Conservation (phyloP, 2,888 invertebrate genomes). For the Mystacides longicornis region DNA sequence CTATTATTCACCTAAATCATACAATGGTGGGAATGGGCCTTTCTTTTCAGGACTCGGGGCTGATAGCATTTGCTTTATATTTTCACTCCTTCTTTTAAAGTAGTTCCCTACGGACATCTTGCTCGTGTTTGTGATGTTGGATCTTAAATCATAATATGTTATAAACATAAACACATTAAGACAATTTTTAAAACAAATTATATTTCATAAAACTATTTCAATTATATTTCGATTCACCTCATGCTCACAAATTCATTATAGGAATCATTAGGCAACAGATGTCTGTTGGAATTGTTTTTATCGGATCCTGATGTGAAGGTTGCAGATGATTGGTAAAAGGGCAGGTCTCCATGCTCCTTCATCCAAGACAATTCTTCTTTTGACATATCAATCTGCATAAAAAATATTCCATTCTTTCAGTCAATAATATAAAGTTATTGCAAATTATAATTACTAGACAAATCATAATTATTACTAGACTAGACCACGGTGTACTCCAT, state of each 20-base stretch:
- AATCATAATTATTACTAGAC: neutral
- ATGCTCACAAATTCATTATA: conserved; percentile 6
- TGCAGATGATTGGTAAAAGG: conserved; percentile 13
- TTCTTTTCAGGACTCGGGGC: conserved; percentile 22
- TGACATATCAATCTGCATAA: conserved; percentile 17
- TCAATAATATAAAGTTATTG: neutral
- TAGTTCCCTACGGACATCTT: conserved; percentile 24
- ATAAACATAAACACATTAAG: neutral
- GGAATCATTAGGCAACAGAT: neutral
- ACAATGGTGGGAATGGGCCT: conserved; percentile 13
- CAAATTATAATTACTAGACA: neutral
- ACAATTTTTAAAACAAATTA: neutral
- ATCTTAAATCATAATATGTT: conserved; percentile 4
- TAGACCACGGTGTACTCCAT: neutral
- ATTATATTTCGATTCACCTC: conserved; percentile 1
- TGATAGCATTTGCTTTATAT: conserved; percentile 18
- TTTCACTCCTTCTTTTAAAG: conserved; percentile 16
- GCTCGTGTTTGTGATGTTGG: conserved; percentile 11
- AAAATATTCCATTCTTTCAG: neutral
- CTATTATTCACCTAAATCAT: conserved; percentile 9
- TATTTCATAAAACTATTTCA: neutral
- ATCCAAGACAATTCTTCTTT: conserved; percentile 22
- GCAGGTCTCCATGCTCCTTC: conserved; percentile 21
- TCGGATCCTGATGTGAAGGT: conserved; percentile 10
- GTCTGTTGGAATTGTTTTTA: conserved; percentile 8